Base-by-base conservation (phyloP, 37 sponge, comb jelly and placozoan genomes). In the Lycopodina hypogea region DNA sequence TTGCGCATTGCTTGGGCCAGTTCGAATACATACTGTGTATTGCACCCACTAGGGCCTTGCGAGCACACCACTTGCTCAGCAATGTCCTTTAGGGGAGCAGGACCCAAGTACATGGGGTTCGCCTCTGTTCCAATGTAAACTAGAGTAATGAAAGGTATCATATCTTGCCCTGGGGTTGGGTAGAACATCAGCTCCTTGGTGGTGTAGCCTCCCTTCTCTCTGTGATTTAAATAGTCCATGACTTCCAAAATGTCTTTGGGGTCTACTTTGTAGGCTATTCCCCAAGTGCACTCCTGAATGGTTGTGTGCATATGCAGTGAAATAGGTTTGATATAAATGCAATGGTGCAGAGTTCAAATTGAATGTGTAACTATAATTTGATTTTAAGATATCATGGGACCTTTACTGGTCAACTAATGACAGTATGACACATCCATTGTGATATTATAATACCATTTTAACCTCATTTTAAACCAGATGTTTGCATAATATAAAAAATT, bases 201-300 rank as follows among this genome's bases (percentile, higher is more conserved):
- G 0, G 63, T 71, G 72, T 98, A 98, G 30, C 99, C 99, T 60
- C 80, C 79, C 41, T 50, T 88, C 59, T 98, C 99, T 38, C 96
- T 53, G 26, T 81, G 73, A 72, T 93, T 72, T 19, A 98, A 84
- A 64, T 88, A 84, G 48, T 78, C 72, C 64, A 96, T 62, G 3
- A 87, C 83, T 22, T 87, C 80, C 0, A 84, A 71, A 4, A 87
- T 81, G 42, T 86, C 84, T 1, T 86, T 53, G 19, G 76, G 73
- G 1, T 78, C 33, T 1, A 93, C 78, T 59, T 88, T 76, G 72
- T 82, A 93, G 3, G 96, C 99, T n/a, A 89, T 35, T 7, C 99
- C 99, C 91, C 94, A 98, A 11, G 90, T 89, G 24, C 37, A 32
- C 53, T 69, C 91, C 84, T 87, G 33, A 9, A 69, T 7, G 19